Base-by-base conservation (phyloP, 2,888 invertebrate species). In the Apamea epomidion region DNA sequence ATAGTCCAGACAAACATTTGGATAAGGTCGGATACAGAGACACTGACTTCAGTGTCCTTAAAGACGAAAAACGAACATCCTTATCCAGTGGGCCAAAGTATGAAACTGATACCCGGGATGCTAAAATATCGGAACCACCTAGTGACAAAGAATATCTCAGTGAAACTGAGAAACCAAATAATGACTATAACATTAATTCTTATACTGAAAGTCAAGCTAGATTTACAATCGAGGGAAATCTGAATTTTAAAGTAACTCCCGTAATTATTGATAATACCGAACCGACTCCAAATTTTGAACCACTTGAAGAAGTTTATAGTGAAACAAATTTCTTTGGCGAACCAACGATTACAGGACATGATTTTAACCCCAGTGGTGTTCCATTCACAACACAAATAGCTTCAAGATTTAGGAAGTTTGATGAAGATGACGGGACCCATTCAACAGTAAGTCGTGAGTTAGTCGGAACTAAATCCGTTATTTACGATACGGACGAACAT, bases 361-460 rank as follows among this genome's bases (percentile, higher is more conserved):
- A 51, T 29, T 60, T 32, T n/a, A 29, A 70, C 58, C 42, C 76
- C 12, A 32, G 16, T 32, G 42, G 1, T n/a, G 48, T 58, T 48
- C 54, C 58, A 54, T 37, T 67, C 12, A 29, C 74, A 71, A 65
- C 62, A 54, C 29, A 70, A 65, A 25, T 29, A 45, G n/a, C 16
- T 72, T 54, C 68, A 75, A 72, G 2, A 54, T 62, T 82, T 10
- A 60, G 5, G 29, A 48, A 68, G 4, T n/a, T 32, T 74, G 54
- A 64, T 75, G 60, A 65, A 37, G 76, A 73, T 62, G 21, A 37
- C 12, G 42, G 42, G 7, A 58, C 25, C 60, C 29, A 60, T 42
- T 67, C 80, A 32, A 37, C 21, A 68, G 29, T 58, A 64, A 78
- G 73, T 74, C 67, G 29, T 37, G 80, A 83, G 25, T 69, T 79